Evolutionary conservation across 37 sponge, comb jelly and placozoan genomes (phyloP).

Genomic region (Lycopodina hypogea): DNA sequence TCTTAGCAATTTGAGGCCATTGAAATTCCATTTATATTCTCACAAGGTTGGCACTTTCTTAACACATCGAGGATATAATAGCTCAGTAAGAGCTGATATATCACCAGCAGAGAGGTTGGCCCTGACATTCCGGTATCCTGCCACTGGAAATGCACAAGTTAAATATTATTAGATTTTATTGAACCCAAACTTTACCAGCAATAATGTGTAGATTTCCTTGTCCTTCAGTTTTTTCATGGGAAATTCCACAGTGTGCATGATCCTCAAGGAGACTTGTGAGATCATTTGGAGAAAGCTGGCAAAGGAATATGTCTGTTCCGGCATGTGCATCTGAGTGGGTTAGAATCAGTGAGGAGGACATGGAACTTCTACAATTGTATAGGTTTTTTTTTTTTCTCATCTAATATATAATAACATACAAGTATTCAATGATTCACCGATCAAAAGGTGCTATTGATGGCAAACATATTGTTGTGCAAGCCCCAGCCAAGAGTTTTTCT

Average conservation of each 20-base stretch:
- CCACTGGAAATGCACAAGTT: slow-evolving; percentile 20
- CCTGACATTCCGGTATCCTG: slow-evolving; percentile 19
- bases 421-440: background rate
- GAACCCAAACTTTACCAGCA: too few species aligned
- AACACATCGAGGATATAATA: background rate
- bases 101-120: slow-evolving; percentile 37
- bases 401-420: background rate
- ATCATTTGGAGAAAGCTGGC: background rate
- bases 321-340: slow-evolving; percentile 13
- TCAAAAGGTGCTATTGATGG: slow-evolving; percentile 30
- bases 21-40: too few species aligned
- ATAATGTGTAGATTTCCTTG: too few species aligned
- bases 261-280: too few species aligned
- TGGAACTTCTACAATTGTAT: slow-evolving; percentile 54
- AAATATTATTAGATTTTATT: background rate
- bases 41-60: too few species aligned
- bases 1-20: too few species aligned
- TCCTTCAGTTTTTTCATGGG: too few species aligned
- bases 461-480: slow-evolving; percentile 45
- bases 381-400: background rate
- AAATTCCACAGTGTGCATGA: too few species aligned
- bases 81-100: slow-evolving; percentile 6
- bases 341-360: slow-evolving; percentile 11
- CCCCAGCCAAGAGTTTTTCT: slow-evolving; percentile 23
- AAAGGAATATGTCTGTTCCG: slow-evolving; percentile 21